These are phyloP conservation scores for Arrhopalites spinosus DNA, from an alignment of 2,888 invertebrate genomes.

Conservation along the genomic window DNA sequence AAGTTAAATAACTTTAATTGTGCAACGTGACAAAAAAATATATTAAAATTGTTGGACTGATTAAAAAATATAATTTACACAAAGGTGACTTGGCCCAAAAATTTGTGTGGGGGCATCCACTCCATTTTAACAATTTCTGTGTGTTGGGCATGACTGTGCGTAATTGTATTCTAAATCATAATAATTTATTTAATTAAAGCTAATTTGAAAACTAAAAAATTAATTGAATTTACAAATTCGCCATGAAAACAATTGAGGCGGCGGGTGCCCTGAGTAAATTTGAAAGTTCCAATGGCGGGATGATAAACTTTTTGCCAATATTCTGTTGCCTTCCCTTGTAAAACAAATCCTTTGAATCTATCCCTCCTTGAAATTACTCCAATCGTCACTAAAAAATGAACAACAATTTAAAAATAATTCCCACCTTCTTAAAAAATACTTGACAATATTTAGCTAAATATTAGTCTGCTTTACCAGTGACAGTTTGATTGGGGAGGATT, in stretches of 20 bases:
- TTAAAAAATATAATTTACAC: slow-evolving; percentile 4
- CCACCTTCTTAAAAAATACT: too few relatives aligned
- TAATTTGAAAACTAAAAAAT: neutral
- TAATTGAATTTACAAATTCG: slow-evolving; percentile 19
- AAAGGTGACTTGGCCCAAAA: slow-evolving; percentile 30
- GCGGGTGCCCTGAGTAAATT: slow-evolving; percentile 24
- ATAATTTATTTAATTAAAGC: neutral
- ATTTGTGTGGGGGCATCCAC: slow-evolving; percentile 34
- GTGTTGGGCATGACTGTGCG: slow-evolving; percentile 32
- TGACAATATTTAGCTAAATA: too few relatives aligned
- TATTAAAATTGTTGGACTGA: neutral
- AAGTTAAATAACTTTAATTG: neutral
- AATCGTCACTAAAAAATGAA: slow-evolving; percentile 9
- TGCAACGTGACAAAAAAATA: neutral
- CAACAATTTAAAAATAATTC: too few relatives aligned
- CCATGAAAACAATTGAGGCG: slow-evolving; percentile 30
- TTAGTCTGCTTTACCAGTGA: slow-evolving; percentile 17
- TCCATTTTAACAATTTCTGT: slow-evolving; percentile 7
- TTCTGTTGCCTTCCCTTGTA: slow-evolving; percentile 23
- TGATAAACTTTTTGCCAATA: slow-evolving; percentile 28
- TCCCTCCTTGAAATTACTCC: slow-evolving; percentile 1
- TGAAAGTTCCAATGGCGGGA: slow-evolving; percentile 32
- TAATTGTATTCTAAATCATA: slow-evolving; percentile 31
- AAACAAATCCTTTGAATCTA: slow-evolving; percentile 31
- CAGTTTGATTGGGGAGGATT: slow-evolving; percentile 24